Evolutionary conservation across 2,888 invertebrate genomes (phyloP).

Genomic region (Subacronicta megacephala): DNA sequence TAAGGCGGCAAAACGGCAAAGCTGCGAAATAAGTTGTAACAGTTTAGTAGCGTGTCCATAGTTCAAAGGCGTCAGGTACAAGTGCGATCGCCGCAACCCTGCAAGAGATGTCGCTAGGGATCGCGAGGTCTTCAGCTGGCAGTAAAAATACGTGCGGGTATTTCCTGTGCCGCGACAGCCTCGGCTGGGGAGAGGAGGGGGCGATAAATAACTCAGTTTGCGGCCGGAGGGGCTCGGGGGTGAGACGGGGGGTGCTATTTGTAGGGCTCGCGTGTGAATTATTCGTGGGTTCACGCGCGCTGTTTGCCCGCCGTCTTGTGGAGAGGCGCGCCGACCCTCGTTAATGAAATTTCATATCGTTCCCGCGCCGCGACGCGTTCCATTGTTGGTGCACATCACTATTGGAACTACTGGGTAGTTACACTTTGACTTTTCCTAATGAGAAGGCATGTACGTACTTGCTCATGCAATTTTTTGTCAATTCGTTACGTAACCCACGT

Average conservation of each 20-base stretch:
- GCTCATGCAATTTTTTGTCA: slow-evolving; percentile 52
- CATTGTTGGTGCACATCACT: slow-evolving; percentile 75
- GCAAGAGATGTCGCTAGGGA: slow-evolving; percentile 80
- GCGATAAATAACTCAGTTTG: slow-evolving; percentile 89
- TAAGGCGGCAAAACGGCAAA: background rate
- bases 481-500: slow-evolving; percentile 28
- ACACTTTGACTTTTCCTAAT: slow-evolving; percentile 74
- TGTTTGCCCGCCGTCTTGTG: slow-evolving; percentile 85
- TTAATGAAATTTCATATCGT: slow-evolving; percentile 89
- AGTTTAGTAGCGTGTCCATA: slow-evolving; percentile 33
- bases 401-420: slow-evolving; percentile 78
- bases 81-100: slow-evolving; percentile 60
- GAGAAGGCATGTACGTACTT: slow-evolving; percentile 49
- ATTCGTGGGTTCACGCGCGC: slow-evolving; percentile 89
- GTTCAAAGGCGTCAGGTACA: slow-evolving; percentile 20
- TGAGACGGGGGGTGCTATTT: slow-evolving; percentile 79
- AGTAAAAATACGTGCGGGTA: slow-evolving; percentile 88
- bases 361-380: slow-evolving; percentile 69
- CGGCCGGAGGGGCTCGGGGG: slow-evolving; percentile 68
- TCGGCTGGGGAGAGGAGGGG: slow-evolving; percentile 70
- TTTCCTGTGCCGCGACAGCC: slow-evolving; percentile 81
- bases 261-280: slow-evolving; percentile 90
- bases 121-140: slow-evolving; percentile 75
- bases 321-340: slow-evolving; percentile 81
- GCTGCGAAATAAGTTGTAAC: slow-evolving; percentile 4